Evolutionary conservation across 2,888 invertebrate species (phyloP).

Genomic region (Epicampocera succincta): DNA sequence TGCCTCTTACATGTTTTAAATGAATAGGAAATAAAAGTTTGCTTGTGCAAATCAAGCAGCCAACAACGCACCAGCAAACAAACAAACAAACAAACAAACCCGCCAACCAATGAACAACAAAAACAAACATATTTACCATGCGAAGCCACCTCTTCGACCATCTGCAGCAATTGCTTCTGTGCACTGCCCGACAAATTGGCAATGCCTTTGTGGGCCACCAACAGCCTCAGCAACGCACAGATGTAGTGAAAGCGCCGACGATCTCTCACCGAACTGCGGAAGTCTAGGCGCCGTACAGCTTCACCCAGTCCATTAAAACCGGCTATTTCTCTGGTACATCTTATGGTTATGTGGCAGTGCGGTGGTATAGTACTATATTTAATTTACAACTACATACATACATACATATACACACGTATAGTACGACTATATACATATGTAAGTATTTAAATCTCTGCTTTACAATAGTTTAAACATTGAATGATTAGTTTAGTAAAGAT

Average conservation of each 20-base stretch:
- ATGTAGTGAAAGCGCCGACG: constrained; percentile 97
- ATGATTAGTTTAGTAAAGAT: constrained; percentile 38
- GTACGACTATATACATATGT: neutral
- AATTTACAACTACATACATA: neutral
- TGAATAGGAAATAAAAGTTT: constrained; percentile 31
- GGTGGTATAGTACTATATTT: constrained; percentile 82
- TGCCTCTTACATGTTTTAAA: constrained; percentile 43
- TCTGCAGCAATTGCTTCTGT: constrained; percentile 93
- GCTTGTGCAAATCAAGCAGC: neutral
- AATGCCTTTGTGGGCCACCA: constrained; percentile 93
- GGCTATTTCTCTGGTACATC: constrained; percentile 95
- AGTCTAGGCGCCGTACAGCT: constrained; percentile 96
- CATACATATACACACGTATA: constrained; percentile 1
- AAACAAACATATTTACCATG: constrained; percentile 83
- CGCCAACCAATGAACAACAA: too few relatives aligned
- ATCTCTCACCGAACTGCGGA: constrained; percentile 96
- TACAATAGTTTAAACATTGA: constrained; percentile 41
- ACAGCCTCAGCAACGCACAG: constrained; percentile 93
- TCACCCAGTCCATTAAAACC: constrained; percentile 98
- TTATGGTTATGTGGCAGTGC: constrained; percentile 95
- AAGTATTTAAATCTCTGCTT: constrained; percentile 43
- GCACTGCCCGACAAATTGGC: constrained; percentile 95
- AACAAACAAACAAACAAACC: neutral
- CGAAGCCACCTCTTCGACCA: constrained; percentile 96
- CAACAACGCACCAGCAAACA: neutral